Percentiles rank a stretch among this genome's conserved stretches.
Conservation (phyloP, 2,888 invertebrate genomes). For the Liopterus haemorrhoidalis region DNA sequence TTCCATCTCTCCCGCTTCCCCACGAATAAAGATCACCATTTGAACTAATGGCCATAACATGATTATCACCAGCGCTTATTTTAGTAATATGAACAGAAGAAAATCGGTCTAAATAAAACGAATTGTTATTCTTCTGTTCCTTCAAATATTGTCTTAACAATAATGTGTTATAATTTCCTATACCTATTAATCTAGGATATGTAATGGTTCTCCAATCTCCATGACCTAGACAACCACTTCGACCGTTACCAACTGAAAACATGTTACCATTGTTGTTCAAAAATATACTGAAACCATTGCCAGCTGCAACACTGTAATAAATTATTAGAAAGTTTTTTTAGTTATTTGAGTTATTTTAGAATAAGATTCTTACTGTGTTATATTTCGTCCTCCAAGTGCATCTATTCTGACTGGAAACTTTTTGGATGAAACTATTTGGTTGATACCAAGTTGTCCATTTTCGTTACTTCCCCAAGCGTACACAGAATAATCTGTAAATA, state of each 20-base stretch:
- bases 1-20: constrained; percentile 58
- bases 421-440: constrained; percentile 47
- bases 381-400: constrained; percentile 55
- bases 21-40: constrained; percentile 61
- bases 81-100: constrained; percentile 55
- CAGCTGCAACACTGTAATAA: constrained; percentile 52
- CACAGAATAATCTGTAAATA: constrained; percentile 51
- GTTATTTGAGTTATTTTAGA: constrained; percentile 7
- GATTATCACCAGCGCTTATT: constrained; percentile 56
- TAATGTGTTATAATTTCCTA: constrained; percentile 22
- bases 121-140: not conserved
- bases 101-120: constrained; percentile 41
- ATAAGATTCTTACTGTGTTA: constrained; percentile 45
- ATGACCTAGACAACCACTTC: constrained; percentile 59
- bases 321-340: constrained; percentile 3
- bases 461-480: constrained; percentile 65
- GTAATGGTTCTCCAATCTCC: constrained; percentile 52
- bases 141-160: not conserved
- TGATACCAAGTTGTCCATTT: constrained; percentile 60
- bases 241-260: constrained; percentile 62
- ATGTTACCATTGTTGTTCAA: constrained; percentile 62
- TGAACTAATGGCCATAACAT: constrained; percentile 57
- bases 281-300: constrained; percentile 61
- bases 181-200: constrained; percentile 54
- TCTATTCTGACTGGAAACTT: constrained; percentile 56